These are phyloP conservation scores for Lagopus leucura DNA, from an alignment of 2,113 vertebrate genomes.

Conservation along the genomic window DNA sequence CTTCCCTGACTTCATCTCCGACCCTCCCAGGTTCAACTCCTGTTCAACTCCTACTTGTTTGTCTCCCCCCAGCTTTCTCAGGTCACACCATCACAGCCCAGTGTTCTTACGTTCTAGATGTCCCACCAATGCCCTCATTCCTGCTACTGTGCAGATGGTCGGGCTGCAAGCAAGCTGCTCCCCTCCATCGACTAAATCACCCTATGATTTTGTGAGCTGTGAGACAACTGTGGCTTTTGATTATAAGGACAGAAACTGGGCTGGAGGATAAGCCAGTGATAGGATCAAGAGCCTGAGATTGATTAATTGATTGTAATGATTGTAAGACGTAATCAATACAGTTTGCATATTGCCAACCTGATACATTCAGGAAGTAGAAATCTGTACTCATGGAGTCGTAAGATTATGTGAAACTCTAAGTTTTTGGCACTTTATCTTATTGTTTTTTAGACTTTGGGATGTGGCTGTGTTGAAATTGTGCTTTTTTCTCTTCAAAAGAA, in stretches of 20 bases:
- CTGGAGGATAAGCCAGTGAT: not conserved
- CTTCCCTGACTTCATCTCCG: not conserved
- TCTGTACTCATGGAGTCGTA: not conserved
- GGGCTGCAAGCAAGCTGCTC: not conserved
- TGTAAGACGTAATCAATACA: no score
- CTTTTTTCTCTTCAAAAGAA: not conserved
- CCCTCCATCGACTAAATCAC: not conserved
- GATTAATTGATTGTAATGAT: not conserved
- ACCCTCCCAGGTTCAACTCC: not conserved
- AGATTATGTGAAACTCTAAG: not conserved
- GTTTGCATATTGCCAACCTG: not conserved
- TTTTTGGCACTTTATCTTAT: not conserved
- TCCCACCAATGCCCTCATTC: not conserved
- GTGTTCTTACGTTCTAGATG: not conserved
- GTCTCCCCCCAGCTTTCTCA: not conserved
- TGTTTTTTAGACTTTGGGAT: not conserved
- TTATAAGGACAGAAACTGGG: not conserved
- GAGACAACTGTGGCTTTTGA: not conserved
- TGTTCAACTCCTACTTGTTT: not conserved
- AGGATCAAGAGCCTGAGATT: not conserved
- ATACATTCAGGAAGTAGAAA: not conserved
- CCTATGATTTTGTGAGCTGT: not conserved
- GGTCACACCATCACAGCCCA: not conserved
- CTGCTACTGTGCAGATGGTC: not conserved
- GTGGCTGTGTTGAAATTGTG: not conserved